phyloP scores from a whole-genome alignment of 2,888 invertebrate species.

The Erebia aethiops region DNA sequence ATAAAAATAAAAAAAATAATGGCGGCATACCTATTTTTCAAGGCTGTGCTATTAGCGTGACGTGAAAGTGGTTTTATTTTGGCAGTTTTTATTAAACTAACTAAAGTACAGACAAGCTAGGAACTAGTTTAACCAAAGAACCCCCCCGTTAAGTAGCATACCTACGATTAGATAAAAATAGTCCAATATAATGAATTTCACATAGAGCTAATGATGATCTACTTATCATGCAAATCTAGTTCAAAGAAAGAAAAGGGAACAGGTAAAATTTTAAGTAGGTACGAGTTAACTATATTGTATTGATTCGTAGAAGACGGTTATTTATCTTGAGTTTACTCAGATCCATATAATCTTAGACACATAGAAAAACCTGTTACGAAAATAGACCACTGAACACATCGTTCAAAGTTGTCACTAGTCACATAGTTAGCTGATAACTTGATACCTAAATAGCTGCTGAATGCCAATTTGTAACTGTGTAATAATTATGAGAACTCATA shows the following conservation, averaged over 20 bases:
- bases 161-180: too few species aligned
- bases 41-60: too few species aligned
- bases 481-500: too few species aligned
- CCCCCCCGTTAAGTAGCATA: too few species aligned
- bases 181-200: too few species aligned
- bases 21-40: too few species aligned
- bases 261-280: neutral
- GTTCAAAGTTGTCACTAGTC: neutral
- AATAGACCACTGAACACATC: conserved; percentile 7
- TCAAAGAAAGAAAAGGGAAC: neutral
- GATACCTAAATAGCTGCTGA: neutral
- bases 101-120: too few species aligned
- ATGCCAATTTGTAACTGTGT: neutral
- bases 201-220: too few species aligned
- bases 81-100: too few species aligned
- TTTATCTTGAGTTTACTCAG: neutral
- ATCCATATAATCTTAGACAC: conserved; percentile 3
- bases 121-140: too few species aligned
- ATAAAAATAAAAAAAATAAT: too few species aligned
- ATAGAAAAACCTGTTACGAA: neutral
- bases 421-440: conserved; percentile 1
- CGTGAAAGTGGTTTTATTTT: too few species aligned
- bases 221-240: neutral
- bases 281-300: neutral
- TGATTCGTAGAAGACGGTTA: neutral